A percentile compares a stretch with the other conserved stretches of the same genome.
These are phyloP conservation scores for Lasioglossum villosulum DNA, from an alignment of 2,888 invertebrate species.

Conservation along the genomic window DNA sequence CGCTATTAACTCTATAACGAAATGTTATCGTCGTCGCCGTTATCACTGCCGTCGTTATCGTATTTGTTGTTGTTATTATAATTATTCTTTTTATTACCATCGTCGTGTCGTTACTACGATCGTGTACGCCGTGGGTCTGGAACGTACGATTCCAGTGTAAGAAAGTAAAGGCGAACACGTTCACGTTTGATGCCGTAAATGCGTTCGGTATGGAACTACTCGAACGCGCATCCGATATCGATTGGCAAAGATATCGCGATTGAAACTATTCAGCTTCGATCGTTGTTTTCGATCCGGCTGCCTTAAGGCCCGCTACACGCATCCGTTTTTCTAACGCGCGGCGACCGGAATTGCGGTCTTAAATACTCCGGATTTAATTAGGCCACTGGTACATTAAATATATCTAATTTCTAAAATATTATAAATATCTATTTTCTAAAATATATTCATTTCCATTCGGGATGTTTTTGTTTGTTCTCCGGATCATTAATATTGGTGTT, in stretches of 20 bases:
- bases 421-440: no score
- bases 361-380: no score
- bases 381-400: no score
- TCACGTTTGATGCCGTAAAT: slow-evolving; percentile 46
- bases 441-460: no score
- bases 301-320: not conserved
- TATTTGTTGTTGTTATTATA: not conserved
- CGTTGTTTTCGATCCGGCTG: not conserved
- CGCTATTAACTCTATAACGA: not conserved
- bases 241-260: not conserved
- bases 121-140: not conserved
- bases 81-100: not conserved
- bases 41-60: not conserved
- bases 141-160: not conserved
- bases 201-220: slow-evolving; percentile 28
- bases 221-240: slow-evolving; percentile 58
- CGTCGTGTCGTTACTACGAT: not conserved
- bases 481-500: no score
- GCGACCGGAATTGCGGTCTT: no score
- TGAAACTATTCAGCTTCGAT: not conserved
- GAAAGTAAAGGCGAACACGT: not conserved
- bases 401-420: no score
- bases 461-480: no score
- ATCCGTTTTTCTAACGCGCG: no score
- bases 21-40: not conserved